Base-by-base conservation (phyloP, 2,797 vertebrate species). In the Chromobotia macracanthus region DNA sequence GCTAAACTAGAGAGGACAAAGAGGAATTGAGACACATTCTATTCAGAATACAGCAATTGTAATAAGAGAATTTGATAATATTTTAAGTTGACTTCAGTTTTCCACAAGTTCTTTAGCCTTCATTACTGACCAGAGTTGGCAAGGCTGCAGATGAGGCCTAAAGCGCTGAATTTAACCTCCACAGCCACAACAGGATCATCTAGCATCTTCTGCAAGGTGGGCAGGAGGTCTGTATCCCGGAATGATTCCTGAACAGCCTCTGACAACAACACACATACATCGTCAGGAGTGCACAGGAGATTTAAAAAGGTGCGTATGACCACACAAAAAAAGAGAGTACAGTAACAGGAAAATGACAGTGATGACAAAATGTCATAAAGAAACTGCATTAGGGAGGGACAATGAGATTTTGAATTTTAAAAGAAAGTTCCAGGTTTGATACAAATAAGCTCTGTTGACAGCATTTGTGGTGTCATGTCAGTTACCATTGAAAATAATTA, bases 151-250 rank as follows among this genome's bases (percentile, higher is more conserved):
- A 96, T 83, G 77, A 97, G 94, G 31, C 93, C 90, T 80, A 96
- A 87, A 75, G 94, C 91, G 70, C 94, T 96, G 85, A 94, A 95
- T 90, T 95, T 95, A 89, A 96, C 95, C 75, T 97, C 95, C 1
- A 94, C 91, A 0, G 92, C 93, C 35, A 93, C 93, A 0, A 87
- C 88, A 13, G 94, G 93, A 76, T 96, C 94, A 55, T 89, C 94
- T 80, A 97, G 84, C 89, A 95, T 93, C 83, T 91, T 93, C 84
- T 96, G 94, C 76, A 97, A 88, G 51, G 87, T 92, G 75, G 90
- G 86, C 63, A 96, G 77, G 28, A 96, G 87, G 79, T 92, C 89
- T 0, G 90, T 89, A 72, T 94, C 94, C 68, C 87, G 86, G 69
- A 95, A 94, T 0, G 89, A 80, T 46, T 88, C 91, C 86, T 92